Base-by-base conservation (phyloP, 1,140 invertebrate species). In the Micrasema longulum region DNA sequence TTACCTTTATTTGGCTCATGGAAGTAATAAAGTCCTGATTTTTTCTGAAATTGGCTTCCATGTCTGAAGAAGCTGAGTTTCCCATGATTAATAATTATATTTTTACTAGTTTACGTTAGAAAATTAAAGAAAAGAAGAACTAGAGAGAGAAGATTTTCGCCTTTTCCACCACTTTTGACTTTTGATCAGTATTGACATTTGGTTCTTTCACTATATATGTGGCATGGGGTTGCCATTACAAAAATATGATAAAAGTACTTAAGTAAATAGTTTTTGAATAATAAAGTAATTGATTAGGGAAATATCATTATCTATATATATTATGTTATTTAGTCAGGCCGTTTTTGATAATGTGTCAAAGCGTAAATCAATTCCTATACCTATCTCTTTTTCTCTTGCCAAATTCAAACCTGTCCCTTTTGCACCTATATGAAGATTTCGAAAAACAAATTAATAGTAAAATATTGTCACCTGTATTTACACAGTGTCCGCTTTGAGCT, bases 1-100 rank as follows among this genome's bases (percentile, higher is more conserved):
- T 79, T 81, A 91, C 90, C 78, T 88, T 87, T 68, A 90, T 84
- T 79, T 87, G 86, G 76, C 91, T 90, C 71, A 89, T 87, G 77
- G 88, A 87, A 70, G 90, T 81, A 80, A 92, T 89, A 77, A 91
- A 91, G 74, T 91, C 89, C 81, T 92, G 90, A 81, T 92, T 90
- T 79, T 89, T 91, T 77, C 87, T 88, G 71, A 89, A 83, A 50
- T 83, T 82, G 60, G 84, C 83, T 77, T 85, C 84, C 77, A 85
- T 79, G 43, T 84, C 83, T n/a, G 57, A 36, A n/a, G 73, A 71
- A 12, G 18, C 20, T 3, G 45, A 57, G 16, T 71, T 71, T 1
- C 73, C 73, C 73, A 75, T 75, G n/a, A 53, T 23, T 2, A 12
- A 10, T 53, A 53, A 23, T n/a, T 53, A 48, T 48, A 10, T 7